A percentile compares a stretch with the other conserved stretches of the same genome.
phyloP scores from a whole-genome alignment of 2,797 vertebrate species.

The Acanthiza pusilla region DNA sequence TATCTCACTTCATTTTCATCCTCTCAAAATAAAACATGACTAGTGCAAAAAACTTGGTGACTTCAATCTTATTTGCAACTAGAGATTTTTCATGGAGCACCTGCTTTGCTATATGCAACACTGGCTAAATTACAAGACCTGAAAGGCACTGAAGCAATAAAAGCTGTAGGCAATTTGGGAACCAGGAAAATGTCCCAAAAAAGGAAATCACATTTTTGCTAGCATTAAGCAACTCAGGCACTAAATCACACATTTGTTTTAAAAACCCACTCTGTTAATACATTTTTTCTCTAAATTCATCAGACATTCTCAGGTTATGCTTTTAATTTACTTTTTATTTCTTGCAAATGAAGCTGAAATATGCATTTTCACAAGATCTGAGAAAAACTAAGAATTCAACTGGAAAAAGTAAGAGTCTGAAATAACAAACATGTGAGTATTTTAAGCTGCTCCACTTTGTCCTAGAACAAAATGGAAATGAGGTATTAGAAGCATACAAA shows the following conservation, averaged over 20 bases:
- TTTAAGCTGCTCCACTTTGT: not conserved
- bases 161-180: not conserved
- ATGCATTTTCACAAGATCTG: not conserved
- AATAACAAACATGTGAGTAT: not conserved
- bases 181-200: not conserved
- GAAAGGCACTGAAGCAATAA: not conserved
- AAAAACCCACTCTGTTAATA: fast-evolving
- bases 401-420: not conserved
- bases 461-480: not conserved
- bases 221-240: not conserved
- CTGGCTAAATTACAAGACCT: not conserved
- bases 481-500: not conserved
- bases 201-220: not conserved
- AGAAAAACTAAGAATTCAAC: not conserved
- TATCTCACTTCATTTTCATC: not conserved
- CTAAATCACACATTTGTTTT: not conserved
- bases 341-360: not conserved
- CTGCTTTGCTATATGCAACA: not conserved
- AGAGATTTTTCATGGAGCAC: not conserved
- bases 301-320: not conserved
- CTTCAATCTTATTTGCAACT: not conserved
- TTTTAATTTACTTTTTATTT: not conserved
- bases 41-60: not conserved
- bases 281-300: not conserved
- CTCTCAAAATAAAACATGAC: not conserved